phyloP scores from a whole-genome alignment of 2,888 invertebrate genomes.

The Gandaritis pyraliata region DNA sequence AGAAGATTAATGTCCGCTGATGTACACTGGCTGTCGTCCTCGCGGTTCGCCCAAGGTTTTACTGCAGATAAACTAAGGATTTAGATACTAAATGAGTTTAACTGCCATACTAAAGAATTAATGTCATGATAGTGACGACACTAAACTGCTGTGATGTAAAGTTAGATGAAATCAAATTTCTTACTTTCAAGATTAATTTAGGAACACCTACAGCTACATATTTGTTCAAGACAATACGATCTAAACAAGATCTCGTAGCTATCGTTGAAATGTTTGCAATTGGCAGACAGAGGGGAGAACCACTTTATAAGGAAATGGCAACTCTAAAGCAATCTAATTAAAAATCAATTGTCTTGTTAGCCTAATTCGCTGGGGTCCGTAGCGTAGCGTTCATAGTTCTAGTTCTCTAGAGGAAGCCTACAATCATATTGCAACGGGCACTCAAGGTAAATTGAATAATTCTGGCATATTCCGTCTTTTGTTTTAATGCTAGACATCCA shows the following conservation, averaged over 20 bases:
- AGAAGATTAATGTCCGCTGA: conserved; percentile 36
- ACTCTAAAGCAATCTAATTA: conserved; percentile 49
- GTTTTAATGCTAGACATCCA: conserved; percentile 42
- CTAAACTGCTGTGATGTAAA: neutral
- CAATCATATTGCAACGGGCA: conserved; percentile 64
- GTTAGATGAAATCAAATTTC: neutral
- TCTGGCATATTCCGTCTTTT: conserved; percentile 58
- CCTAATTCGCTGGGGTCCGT: conserved; percentile 44
- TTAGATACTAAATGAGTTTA: neutral
- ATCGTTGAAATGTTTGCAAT: conserved; percentile 3
- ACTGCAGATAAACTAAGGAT: conserved; percentile 8
- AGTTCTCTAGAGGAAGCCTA: conserved; percentile 62
- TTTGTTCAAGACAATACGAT: neutral
- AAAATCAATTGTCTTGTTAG: conserved; percentile 59
- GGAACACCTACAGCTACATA: neutral
- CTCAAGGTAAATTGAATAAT: conserved; percentile 69
- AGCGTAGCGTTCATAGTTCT: conserved; percentile 48
- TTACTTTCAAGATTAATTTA: neutral
- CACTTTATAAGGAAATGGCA: conserved; percentile 34
- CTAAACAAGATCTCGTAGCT: too few relatives aligned
- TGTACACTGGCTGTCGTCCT: conserved; percentile 28
- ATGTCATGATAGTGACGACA: neutral
- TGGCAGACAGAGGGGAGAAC: conserved; percentile 23
- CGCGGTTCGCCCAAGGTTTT: conserved; percentile 13
- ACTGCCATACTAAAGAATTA: neutral